Base-by-base conservation (phyloP, 1,140 invertebrate genomes). In the Sipha flava region DNA sequence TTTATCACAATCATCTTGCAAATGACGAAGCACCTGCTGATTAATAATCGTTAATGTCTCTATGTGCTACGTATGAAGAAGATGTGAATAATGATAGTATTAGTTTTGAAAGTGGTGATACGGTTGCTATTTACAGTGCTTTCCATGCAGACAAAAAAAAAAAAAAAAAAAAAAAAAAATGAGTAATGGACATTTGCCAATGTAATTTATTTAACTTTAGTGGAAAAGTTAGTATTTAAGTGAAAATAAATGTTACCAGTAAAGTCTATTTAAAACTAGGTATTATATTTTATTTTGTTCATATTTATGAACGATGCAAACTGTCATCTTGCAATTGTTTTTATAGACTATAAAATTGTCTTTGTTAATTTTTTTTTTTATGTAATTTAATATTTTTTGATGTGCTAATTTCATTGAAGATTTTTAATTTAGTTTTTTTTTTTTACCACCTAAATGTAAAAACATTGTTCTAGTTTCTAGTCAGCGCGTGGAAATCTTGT, bases 231-330 rank as follows among this genome's bases (percentile, higher is more conserved):
- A n/a, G 14, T 14, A 59, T 77, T 18, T 31, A 40, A 57, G 73
- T 59, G 34, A 59, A 59, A 77, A 37, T 77, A n/a, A 54, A 77
- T 21, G 73, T 77, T 77, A 77, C 73, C 73, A 77, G 31, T 77
- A 37, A 77, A 77, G 73, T 59, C 73, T 77, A 54, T 73, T 77
- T 40, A 49, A 77, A 75, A 77, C 54, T 75, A 57, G 14, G 34
- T 31, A 16, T 57, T 45, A 47, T 70, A 70, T 47, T 70, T 43
- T 47, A 23, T 70, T 70, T 70, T 40, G 29, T 59, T 59, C 54
- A 29, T 31, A 31, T 59, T 59, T 45, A 47, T 70, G 29, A 45
- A 18, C n/a, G 21, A 40, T 70, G 1, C 43, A 31, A 31, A 31
- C 14, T 70, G 66, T 47, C 43, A 47, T 45, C 40, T 29, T 16